Evolutionary conservation across 37 sponge, comb jelly and placozoan species (phyloP), one percentile per base, ranked within the genome.

Genomic region (Hormiphora californensis): DNA sequence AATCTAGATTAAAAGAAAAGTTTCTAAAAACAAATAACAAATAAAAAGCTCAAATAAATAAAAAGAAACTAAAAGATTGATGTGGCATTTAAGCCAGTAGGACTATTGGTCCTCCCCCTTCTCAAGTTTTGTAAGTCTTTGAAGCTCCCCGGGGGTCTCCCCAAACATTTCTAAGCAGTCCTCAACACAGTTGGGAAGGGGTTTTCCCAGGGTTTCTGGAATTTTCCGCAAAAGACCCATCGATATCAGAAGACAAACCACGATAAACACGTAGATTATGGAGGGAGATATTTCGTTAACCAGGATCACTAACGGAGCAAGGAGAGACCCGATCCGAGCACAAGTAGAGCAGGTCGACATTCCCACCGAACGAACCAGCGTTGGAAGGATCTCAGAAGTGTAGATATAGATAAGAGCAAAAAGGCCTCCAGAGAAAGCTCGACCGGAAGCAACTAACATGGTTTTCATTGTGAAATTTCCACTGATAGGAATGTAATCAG

Each of bases 161-260:
- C 81, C 41, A 41, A 73, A 73, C 44, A 73, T 23, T 19, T 73
- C 43, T 46, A n/a, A n/a, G 2, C 46, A 73, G 43, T 73, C 81
- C 25, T 73, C 36, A 4, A 73, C 19, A 40, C 36, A 43, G 38
- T 19, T 41, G 43, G 81, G 81, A 22, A 73, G 27, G 1, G 81
- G 81, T 40, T 73, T 73, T 43, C 81, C 81, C 0, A 73, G 36
- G n/a, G 81, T 73, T 36, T 73, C 81, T 40, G 81, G 81, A 19
- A 73, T 73, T 12, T 36, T 17, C 11, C 81, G 32, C 25, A 73
- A 28, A 1, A 73, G 46, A 4, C 38, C 19, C 81, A 73, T 73
- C 2, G 81, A 39, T 11, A 73, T 28, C 1, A 73, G 0, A 22
- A 73, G 23, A 19, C 81, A 40, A 7, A 40, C 23, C 7, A 73